These are phyloP conservation scores for Pachycephala philippinensis DNA, from an alignment of 2,113 vertebrate genomes.

Conservation along the genomic window DNA sequence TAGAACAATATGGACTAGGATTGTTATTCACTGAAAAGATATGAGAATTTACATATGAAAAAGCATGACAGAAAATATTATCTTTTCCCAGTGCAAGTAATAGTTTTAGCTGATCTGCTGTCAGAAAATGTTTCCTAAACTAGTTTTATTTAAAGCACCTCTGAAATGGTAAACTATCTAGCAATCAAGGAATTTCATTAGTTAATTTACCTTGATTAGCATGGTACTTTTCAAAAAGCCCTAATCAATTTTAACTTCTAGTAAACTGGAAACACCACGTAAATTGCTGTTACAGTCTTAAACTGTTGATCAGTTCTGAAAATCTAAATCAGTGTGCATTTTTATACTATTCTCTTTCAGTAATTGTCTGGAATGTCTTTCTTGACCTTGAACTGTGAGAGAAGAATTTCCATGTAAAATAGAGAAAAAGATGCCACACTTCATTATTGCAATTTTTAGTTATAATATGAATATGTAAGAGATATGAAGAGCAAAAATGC, in stretches of 20 bases:
- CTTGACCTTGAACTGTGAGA: conserved; percentile 27
- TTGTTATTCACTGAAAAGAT: not conserved
- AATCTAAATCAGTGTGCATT: conserved; percentile 48
- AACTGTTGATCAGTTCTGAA: conserved; percentile 62
- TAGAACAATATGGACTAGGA: not conserved
- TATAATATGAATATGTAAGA: not conserved
- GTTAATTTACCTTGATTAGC: conserved; percentile 68
- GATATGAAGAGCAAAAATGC: not conserved
- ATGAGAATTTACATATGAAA: not conserved
- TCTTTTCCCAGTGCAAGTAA: not conserved
- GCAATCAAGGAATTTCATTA: conserved; percentile 58
- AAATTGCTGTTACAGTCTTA: conserved; percentile 22
- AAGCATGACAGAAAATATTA: not conserved
- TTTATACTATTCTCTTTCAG: conserved; percentile 32
- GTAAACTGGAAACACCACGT: conserved; percentile 36
- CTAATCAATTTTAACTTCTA: conserved; percentile 64
- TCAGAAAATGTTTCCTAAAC: not conserved
- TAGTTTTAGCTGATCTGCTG: not conserved
- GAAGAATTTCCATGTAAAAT: conserved; percentile 4
- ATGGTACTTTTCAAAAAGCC: conserved; percentile 34
- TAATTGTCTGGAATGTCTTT: conserved; percentile 27
- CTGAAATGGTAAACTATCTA: not conserved
- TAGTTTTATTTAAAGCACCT: conserved; percentile 22
- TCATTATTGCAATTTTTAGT: not conserved
- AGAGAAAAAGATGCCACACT: not conserved